Conservation (phyloP, 1,140 invertebrate species). For the Cylas formicarius region DNA sequence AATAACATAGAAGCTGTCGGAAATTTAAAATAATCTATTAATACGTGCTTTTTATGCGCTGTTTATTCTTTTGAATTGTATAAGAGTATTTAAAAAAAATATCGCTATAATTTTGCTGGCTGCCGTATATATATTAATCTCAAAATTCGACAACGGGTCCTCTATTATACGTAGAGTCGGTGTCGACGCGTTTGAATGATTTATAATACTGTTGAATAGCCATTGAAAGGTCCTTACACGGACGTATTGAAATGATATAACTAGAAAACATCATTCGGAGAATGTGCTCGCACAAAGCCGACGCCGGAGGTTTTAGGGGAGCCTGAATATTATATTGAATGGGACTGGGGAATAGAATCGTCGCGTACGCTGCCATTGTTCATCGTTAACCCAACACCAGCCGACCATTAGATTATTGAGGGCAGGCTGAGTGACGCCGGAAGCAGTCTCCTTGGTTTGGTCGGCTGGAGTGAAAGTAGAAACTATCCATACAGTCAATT, state of each 20-base stretch:
- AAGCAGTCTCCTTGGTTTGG: conserved; percentile 17
- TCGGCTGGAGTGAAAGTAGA: conserved; percentile 25
- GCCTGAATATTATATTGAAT: conserved; percentile 37
- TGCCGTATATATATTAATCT: no score
- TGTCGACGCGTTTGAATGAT: conserved; percentile 33
- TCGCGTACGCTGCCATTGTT: conserved; percentile 40
- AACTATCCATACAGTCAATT: conserved; percentile 34
- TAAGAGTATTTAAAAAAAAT: no score
- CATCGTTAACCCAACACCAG: conserved; percentile 40
- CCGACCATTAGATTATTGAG: no score
- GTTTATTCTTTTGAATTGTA: no score
- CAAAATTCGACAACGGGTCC: no score
- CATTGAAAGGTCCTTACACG: conserved; percentile 18
- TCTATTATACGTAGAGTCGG: no score
- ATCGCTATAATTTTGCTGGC: no score
- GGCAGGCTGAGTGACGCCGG: no score
- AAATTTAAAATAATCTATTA: no score
- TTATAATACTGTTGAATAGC: conserved; percentile 23
- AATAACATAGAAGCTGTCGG: no score
- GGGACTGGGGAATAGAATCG: conserved; percentile 35
- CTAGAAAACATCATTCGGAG: conserved; percentile 36
- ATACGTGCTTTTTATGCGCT: no score
- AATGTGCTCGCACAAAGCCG: conserved; percentile 34
- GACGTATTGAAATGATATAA: conserved; percentile 24
- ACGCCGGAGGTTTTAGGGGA: conserved; percentile 32